Percentiles rank a stretch among this genome's conserved stretches.
These are phyloP conservation scores for Galago senegalensis DNA, from an alignment of 2,797 vertebrate species.

Conservation along the genomic window DNA sequence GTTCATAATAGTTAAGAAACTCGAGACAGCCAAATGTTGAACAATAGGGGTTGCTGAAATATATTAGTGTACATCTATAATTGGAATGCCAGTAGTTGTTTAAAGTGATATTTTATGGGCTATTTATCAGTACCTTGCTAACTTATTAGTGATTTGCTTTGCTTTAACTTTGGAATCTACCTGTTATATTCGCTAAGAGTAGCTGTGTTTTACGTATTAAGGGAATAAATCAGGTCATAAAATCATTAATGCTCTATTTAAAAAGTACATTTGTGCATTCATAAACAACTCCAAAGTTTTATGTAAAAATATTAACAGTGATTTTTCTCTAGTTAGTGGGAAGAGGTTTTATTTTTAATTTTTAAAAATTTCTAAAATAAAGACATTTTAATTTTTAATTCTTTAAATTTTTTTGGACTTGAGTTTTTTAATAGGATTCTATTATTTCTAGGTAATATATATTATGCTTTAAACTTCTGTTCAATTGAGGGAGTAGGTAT, in stretches of 20 bases:
- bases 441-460: too few species aligned
- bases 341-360: constrained; percentile 40
- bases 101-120: neutral
- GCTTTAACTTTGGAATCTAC: too few species aligned
- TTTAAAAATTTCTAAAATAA: constrained; percentile 21
- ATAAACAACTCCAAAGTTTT: neutral
- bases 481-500: too few species aligned
- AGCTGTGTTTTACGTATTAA: neutral
- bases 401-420: too few species aligned
- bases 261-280: constrained; percentile 31
- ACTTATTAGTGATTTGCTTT: too few species aligned
- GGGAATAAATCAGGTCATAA: neutral
- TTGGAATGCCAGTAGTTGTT: constrained; percentile 6
- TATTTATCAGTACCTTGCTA: neutral
- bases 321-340: constrained; percentile 34
- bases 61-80: neutral
- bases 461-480: too few species aligned
- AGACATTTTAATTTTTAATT: neutral
- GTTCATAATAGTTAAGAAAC: neutral
- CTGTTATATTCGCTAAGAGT: too few species aligned
- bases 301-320: constrained; percentile 2
- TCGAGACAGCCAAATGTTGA: neutral
- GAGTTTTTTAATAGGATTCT: too few species aligned
- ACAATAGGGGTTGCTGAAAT: neutral
- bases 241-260: neutral